Base-by-base conservation (phyloP, 1,140 invertebrate species). In the Pogonomyrmex californicus region DNA sequence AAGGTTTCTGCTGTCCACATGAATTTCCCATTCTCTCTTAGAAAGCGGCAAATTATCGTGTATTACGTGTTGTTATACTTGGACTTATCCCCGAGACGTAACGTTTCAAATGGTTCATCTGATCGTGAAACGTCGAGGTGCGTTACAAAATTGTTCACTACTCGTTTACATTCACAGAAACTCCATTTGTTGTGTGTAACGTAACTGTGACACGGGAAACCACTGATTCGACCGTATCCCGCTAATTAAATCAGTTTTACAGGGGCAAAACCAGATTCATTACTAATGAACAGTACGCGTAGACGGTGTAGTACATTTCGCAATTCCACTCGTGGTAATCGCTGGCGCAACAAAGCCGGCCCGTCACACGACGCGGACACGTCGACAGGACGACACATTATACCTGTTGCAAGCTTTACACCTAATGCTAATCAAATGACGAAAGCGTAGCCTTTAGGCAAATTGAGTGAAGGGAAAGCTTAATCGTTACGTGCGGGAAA, bases 371-470 rank as follows among this genome's bases (percentile, higher is more conserved):
- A 62, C 56, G 44, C 58, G 73, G 66, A 85, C 85, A 85, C 49
- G 65, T 71, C 47, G 60, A 70, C 51, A 38, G 58, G 66, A 81
- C 70, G 49, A 60, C 68, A 49, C 71, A 51, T 89, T 90, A 62
- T 89, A 90, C 89, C 89, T 90, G 89, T 90, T 90, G 89, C 89
- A 60, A 90, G 81, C 54, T 87, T 87, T 81, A 36, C 68, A 78
- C 75, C 58, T 65, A 66, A 85, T 56, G 65, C 58, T 49, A 33
- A 70, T 63, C 47, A 54, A 68, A 58, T 51, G 36, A 65, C 56
- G 54, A 47, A 68, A 60, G 38, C 62, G 14, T 33, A 17, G 41
- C 51, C 63, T 81, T 70, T 54, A 47, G 17, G 23, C 17, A 49
- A 30, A 30, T 47, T 7, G 14, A 56, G 38, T 23, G 17, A 36